These are phyloP conservation scores for Percina caprodes DNA, from an alignment of 2,113 vertebrate genomes.

Conservation along the genomic window DNA sequence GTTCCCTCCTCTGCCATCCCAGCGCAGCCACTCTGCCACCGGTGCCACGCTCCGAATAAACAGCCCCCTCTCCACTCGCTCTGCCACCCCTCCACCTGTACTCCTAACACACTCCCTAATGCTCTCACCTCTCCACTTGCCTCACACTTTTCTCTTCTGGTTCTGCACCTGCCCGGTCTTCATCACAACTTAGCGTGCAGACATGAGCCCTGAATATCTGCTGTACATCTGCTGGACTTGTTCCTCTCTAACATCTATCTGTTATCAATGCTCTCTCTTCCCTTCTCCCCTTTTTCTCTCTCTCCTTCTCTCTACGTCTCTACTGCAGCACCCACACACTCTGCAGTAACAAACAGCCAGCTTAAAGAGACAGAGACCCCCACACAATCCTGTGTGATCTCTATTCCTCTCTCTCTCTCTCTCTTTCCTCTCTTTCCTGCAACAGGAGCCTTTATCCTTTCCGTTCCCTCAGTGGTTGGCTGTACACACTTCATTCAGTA, in stretches of 20 bases:
- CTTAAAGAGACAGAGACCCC: constrained; percentile 82
- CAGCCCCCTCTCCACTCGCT: constrained; percentile 74
- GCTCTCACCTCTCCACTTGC: constrained; percentile 37
- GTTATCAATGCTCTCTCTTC: constrained; percentile 52
- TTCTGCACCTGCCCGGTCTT: not conserved
- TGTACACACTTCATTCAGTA: constrained; percentile 22
- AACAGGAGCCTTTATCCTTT: constrained; percentile 23
- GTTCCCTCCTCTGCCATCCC: constrained; percentile 79
- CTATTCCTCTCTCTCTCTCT: constrained; percentile 28
- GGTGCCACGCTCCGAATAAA: constrained; percentile 79
- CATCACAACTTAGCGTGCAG: constrained; percentile 18
- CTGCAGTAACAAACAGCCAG: constrained; percentile 73
- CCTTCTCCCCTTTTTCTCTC: constrained; percentile 43
- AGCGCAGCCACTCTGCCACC: constrained; percentile 82
- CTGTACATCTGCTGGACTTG: constrained; percentile 34
- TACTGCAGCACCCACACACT: constrained; percentile 81
- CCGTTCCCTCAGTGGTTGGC: not conserved
- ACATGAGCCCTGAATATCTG: constrained; percentile 45
- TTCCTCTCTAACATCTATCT: constrained; percentile 33
- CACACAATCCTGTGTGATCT: constrained; percentile 8
- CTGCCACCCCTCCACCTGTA: constrained; percentile 80
- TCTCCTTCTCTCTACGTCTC: constrained; percentile 48
- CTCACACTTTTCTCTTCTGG: constrained; percentile 12
- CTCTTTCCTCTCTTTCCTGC: constrained; percentile 27
- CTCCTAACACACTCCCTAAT: constrained; percentile 53